Conservation (phyloP, 2,888 invertebrate species). For the Aromia moschata region DNA sequence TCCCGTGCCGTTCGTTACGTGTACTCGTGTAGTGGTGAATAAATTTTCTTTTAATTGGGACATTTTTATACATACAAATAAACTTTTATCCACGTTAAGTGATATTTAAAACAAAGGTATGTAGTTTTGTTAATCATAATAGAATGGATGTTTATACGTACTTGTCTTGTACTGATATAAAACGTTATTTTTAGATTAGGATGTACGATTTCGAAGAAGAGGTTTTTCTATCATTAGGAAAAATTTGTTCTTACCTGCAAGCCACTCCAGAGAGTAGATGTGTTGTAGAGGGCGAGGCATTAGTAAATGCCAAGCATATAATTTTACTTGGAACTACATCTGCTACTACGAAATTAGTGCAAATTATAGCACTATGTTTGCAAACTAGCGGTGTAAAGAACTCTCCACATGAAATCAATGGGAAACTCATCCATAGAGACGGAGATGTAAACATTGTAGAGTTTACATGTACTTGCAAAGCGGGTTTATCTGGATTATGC, state of each 20-base stretch:
- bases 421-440: background rate
- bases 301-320: slow-evolving; percentile 4
- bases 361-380: no score
- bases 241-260: background rate
- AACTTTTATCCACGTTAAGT: no score
- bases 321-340: slow-evolving; percentile 1
- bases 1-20: no score
- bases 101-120: no score
- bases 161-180: no score
- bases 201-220: no score
- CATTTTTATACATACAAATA: no score
- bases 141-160: no score
- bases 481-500: slow-evolving; percentile 4
- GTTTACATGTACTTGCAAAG: slow-evolving; percentile 5
- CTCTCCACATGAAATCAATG: slow-evolving; percentile 3
- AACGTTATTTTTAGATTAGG: no score
- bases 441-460: background rate
- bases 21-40: no score
- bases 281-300: slow-evolving; percentile 1
- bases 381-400: background rate
- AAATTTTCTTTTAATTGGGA: no score
- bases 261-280: background rate
- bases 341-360: background rate
- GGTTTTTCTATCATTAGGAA: background rate
- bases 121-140: no score